phyloP scores from a whole-genome alignment of 1,140 invertebrate species.

The Neodiprion fabricii region DNA sequence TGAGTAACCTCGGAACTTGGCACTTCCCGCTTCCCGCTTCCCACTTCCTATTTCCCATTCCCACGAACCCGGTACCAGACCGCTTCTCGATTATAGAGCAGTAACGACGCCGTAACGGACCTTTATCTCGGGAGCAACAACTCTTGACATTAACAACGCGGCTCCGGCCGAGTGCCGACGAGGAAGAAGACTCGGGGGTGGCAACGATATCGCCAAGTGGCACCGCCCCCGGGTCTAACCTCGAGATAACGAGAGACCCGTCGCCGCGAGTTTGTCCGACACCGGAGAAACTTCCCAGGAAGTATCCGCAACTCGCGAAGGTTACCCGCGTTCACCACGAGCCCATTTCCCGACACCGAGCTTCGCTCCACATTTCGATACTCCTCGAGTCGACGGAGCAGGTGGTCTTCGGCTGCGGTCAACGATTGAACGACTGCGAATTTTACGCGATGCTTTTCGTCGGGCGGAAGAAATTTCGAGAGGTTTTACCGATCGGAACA shows the following conservation, averaged over 20 bases:
- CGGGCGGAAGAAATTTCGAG: too few relatives aligned
- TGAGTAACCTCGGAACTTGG: not conserved
- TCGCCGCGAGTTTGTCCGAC: constrained; percentile 1
- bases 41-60: not conserved
- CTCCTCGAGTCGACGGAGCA: too few relatives aligned
- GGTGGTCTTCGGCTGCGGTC: too few relatives aligned
- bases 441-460: too few relatives aligned
- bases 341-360: too few relatives aligned
- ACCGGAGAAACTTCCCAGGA: not conserved
- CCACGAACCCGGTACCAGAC: not conserved
- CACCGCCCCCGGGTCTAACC: not conserved
- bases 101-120: constrained; percentile 6
- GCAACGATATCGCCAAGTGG: not conserved
- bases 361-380: too few relatives aligned
- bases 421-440: too few relatives aligned
- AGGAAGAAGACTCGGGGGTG: not conserved
- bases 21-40: not conserved
- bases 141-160: not conserved
- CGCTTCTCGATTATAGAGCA: too few relatives aligned
- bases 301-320: not conserved
- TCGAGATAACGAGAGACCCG: not conserved
- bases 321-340: too few relatives aligned
- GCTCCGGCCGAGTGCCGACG: not conserved
- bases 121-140: not conserved
- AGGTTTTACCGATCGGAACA: too few relatives aligned